Evolutionary conservation across 2,797 vertebrate genomes (phyloP), one percentile per base, ranked within the genome.

Genomic region (Australoheros facetus): DNA sequence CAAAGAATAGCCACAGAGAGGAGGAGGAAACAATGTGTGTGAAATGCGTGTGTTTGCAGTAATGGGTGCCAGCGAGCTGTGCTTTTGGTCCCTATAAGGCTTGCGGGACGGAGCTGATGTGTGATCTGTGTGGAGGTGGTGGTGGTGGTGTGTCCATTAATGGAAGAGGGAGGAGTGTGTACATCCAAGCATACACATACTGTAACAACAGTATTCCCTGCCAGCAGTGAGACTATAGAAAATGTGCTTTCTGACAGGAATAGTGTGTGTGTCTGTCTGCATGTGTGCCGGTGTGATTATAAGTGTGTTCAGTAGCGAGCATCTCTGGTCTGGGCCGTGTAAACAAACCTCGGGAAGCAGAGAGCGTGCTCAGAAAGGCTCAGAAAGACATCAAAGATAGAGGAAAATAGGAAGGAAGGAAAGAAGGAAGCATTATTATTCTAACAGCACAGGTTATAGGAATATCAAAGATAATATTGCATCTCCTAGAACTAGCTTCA

Each of bases 381-480:
- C 89, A 87, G 89, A 92, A 83, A 93, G 89, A 94, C 87, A 87
- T 91, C 85, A 81, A 91, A 75, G 91, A 92, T 57, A 91, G 85
- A 89, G 88, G 85, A 81, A 71, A 86, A 56, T 77, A 73, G 77
- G 78, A 80, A 78, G 76, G 78, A 79, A 86, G 79, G 80, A 80
- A 81, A 55, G 88, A 81, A 93, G 89, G 94, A 94, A 93, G 93
- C 92, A 86, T 94, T 79, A 86, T 89, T 91, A 92, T 89, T 86
- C 89, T 90, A 94, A 88, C 84, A 93, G 91, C 91, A 93, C 85
- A 85, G 88, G 89, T 93, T 94, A 94, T 92, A 91, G 75, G 88
- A 92, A 91, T 93, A 92, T 84, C 92, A 95, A 93, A 94, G 89
- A 91, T 94, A 94, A 94, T 96, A 95, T 95, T 95, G 95, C 95